Percentiles rank a stretch among this genome's conserved stretches.
Conservation (phyloP, 2,113 vertebrate species). For the Nothobranchius kuhntae region DNA sequence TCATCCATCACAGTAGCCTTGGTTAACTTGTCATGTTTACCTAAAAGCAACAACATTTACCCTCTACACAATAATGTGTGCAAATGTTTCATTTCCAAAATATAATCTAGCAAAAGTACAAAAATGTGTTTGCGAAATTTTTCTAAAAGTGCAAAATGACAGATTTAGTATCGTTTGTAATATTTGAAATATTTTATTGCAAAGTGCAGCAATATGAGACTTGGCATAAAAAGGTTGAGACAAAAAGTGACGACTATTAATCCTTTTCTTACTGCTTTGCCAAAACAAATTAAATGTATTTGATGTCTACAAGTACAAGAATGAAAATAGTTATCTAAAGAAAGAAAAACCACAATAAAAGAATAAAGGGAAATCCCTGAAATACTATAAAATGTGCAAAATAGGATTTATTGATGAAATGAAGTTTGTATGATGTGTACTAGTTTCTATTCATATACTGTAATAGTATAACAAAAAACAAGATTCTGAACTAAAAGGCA, state of each 20-base stretch:
- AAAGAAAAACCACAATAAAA: too few relatives aligned
- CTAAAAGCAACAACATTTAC: too few relatives aligned
- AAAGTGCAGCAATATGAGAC: constrained; percentile 55
- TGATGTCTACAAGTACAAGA: background rate
- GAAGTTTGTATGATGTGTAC: too few relatives aligned
- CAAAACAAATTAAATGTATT: constrained; percentile 7
- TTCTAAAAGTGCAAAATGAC: constrained; percentile 29
- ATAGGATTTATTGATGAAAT: too few relatives aligned
- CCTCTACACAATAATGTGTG: background rate
- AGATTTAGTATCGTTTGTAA: constrained; percentile 11
- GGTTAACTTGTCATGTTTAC: too few relatives aligned
- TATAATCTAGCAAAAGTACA: constrained; percentile 28
- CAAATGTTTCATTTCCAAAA: constrained; percentile 4
- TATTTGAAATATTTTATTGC: constrained; percentile 29
- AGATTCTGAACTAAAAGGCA: constrained; percentile 50
- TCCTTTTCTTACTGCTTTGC: constrained; percentile 15
- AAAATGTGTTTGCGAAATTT: constrained; percentile 19
- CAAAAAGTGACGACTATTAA: background rate
- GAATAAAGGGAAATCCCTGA: too few relatives aligned
- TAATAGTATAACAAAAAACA: constrained; percentile 3
- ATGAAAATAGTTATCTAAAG: constrained; percentile 20
- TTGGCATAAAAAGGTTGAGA: too few relatives aligned
- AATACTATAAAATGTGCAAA: too few relatives aligned
- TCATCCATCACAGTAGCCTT: too few relatives aligned
- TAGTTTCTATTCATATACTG: too few relatives aligned